Evolutionary conservation across 2,888 invertebrate species (phyloP), one percentile per base, ranked within the genome.

Genomic region (Gymnosoma rotundatum): DNA sequence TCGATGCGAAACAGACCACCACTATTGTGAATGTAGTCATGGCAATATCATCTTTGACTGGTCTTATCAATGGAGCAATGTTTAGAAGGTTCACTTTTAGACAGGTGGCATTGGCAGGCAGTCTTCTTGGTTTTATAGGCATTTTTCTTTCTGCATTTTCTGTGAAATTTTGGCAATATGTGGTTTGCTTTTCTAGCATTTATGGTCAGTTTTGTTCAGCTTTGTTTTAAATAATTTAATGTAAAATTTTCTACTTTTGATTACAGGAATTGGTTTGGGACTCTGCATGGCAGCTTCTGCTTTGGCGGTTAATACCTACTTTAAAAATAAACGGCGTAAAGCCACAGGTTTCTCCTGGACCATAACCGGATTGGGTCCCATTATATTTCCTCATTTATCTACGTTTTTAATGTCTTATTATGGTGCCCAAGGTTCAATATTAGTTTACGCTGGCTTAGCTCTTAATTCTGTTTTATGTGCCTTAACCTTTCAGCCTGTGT

Each of bases 331-430:
- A 87, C 93, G 96, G 87, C 93, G 95, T 88, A 92, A 95, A 52
- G 96, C 96, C 5, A 95, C 95, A 0, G 95, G 96, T 8, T 92
- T 95, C 66, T 94, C 95, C 66, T 95, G 95, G 95, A 95, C 95
- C 0, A 94, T 94, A 1, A 95, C 95, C 0, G 96, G 95, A 0
- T 90, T 96, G 45, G 96, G 96, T 0, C 95, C 96, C 0, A 95
- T 96, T 42, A 87, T 96, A 67, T 95, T 95, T 94, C 96, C 96
- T 0, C 94, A 95, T 86, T 93, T 96, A 32, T 94, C 96, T 58
- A 96, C 95, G 10, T 91, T 92, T 12, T 89, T 95, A 10, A 93
- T 95, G 88, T 92, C 93, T 0, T 87, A 90, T 18, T 96, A 95
- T 86, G 96, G 95, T 0, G 94, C 94, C 87, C 93, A 94, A 79